Base-by-base conservation (phyloP, 2,888 invertebrate species). In the Strigamia maritima region DNA sequence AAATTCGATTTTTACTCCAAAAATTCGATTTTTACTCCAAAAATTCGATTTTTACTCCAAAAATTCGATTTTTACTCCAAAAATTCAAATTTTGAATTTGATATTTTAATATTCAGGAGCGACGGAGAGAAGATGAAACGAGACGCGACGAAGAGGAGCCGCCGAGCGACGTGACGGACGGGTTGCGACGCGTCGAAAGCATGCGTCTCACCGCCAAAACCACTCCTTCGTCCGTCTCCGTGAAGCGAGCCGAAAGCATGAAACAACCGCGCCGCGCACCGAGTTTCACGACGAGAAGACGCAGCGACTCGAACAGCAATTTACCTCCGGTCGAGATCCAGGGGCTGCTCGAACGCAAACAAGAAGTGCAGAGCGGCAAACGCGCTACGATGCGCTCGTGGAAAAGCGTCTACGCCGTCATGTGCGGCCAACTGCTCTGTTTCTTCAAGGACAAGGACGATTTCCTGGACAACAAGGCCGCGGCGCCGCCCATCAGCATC, bases 391-490 rank as follows among this genome's bases (percentile, higher is more conserved):
- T 97, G 6, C 90, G 98, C 6, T 94, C 96, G 0, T 99, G 99
- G 99, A 96, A 97, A 84, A 91, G 90, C 79, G 95, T 94, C 88
- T 95, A 97, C 87, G 93, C 95, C 0, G 98, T 98, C 79, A 89
- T 99, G 28, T 98, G 97, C 85, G 98, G 98, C 0, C 98, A 99
- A 86, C 88, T 98, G 83, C 88, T 99, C 78, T 98, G 97, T 88
- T 98, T 99, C 92, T 99, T 98, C 89, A 93, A 97, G 85, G 97
- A 97, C 85, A 93, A 94, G 84, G 91, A 92, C 82, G 96, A 96
- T 87, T 97, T 97, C 87, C 89, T 91, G 81, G 91, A 91, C 82
- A 93, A 94, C 83, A 93, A 94, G 87, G 96, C 97, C 0, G 93
- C 94, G 0, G 92, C 94, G 2, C 93, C 96, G 0, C 94, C 95